Conservation (phyloP, 2,797 vertebrate genomes). For the Sciaenops ocellatus region DNA sequence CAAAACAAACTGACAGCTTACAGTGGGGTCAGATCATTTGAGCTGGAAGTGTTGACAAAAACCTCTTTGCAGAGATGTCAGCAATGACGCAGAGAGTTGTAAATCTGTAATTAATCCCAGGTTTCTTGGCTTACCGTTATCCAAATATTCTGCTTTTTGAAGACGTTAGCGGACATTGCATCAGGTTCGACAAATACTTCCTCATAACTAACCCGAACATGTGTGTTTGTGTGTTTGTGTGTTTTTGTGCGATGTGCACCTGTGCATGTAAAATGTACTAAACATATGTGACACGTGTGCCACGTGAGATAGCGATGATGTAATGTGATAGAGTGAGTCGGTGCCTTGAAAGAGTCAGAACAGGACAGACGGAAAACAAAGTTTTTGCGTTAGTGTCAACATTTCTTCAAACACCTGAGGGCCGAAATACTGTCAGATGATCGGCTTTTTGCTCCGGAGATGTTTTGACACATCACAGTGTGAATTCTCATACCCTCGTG, state of each 20-base stretch:
- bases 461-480: background rate
- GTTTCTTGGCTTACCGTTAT: slow-evolving; percentile 5
- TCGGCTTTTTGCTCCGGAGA: background rate
- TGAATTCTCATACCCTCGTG: background rate
- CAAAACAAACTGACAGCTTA: slow-evolving; percentile 14
- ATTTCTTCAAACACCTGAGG: background rate
- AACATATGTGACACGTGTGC: background rate
- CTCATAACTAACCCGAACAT: background rate
- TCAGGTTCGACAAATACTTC: background rate
- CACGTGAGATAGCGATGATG: slow-evolving; percentile 8
- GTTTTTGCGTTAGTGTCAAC: background rate
- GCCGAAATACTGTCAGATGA: background rate
- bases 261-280: background rate
- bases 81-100: slow-evolving; percentile 4
- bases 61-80: slow-evolving; percentile 22
- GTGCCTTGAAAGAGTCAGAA: slow-evolving; percentile 8
- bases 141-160: slow-evolving; percentile 18
- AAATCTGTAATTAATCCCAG: slow-evolving; percentile 32
- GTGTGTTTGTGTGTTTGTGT: background rate
- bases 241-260: background rate
- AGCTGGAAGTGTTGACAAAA: slow-evolving; percentile 32
- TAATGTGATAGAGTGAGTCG: slow-evolving; percentile 3
- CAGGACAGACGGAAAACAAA: background rate
- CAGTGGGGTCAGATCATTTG: slow-evolving; percentile 13
- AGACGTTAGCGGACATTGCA: background rate